Evolutionary conservation across 23 tunicate genomes (phyloP), one percentile per base, ranked within the genome.

Genomic region (Trididemnum nubilum): DNA sequence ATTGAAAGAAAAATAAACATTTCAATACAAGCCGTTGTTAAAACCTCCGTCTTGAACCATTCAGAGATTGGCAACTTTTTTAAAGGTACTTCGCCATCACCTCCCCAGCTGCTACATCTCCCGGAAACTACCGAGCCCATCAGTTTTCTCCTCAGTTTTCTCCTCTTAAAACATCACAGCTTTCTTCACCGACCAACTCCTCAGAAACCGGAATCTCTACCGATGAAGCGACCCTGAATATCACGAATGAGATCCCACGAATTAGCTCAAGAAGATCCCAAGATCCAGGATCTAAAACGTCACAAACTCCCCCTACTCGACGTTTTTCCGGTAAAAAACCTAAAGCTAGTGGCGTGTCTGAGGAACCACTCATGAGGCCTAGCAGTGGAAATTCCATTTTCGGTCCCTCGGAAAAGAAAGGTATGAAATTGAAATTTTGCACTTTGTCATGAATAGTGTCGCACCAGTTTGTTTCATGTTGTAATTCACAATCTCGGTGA

Each of bases 31-130:
- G n/a, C n/a, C n/a, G n/a, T n/a, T n/a, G n/a, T n/a, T n/a, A n/a
- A n/a, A n/a, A n/a, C n/a, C n/a, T n/a, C n/a, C n/a, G n/a, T n/a
- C n/a, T n/a, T n/a, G n/a, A n/a, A n/a, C n/a, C n/a, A n/a, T n/a
- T n/a, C n/a, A n/a, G n/a, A n/a, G n/a, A n/a, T n/a, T n/a, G n/a
- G n/a, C n/a, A 44, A 44, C 9, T 44, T 39, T 26, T 38, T 39
- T 27, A 24, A 64, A 85, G 97, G 77, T 91, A 91, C 66, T 91
- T 91, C 69, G 97, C 97, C 23, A 18, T 91, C 1, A 85, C 97
- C 0, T 91, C 97, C 21, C 97, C 97, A 9, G 87, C 87, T 23
- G 36, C 51, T 4, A 83, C 85, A 30, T 39, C 86, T 25, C 82
- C 85, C 27, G 44, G 36, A 25, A 21, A 31, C 30, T 33, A 49